These are phyloP conservation scores for Heliconius hewitsoni DNA, from an alignment of 1,140 invertebrate genomes.

Conservation along the genomic window DNA sequence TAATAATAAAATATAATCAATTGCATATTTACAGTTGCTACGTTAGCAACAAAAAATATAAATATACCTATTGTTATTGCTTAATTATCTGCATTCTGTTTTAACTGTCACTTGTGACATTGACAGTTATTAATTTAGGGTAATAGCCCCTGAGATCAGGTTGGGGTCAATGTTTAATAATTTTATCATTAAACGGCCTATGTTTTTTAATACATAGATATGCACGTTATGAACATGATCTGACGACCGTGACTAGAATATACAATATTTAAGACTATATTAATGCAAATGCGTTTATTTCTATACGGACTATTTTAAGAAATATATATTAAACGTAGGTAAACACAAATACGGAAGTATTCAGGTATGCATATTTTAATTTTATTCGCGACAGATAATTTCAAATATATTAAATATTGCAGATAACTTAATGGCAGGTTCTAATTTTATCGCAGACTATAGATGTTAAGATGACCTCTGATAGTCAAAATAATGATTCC, in stretches of 20 bases:
- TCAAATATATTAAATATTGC: not conserved
- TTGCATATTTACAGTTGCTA: not conserved
- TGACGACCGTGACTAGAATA: not conserved
- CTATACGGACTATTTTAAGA: not conserved
- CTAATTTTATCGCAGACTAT: not conserved
- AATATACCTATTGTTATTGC: not conserved
- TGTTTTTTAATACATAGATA: not conserved
- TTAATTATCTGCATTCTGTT: not conserved
- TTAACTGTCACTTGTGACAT: conserved; percentile 26
- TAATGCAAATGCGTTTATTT: not conserved
- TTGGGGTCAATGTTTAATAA: conserved; percentile 25
- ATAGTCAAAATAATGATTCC: not conserved
- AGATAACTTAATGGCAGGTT: not conserved
- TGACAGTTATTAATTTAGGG: conserved; percentile 43
- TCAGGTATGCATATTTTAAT: not conserved
- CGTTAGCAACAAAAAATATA: not conserved
- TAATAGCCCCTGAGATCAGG: conserved; percentile 30
- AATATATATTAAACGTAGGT: not conserved
- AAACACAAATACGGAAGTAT: not conserved
- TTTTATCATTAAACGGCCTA: conserved; percentile 23
- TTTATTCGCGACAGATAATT: not conserved
- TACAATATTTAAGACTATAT: not conserved
- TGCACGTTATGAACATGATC: not conserved
- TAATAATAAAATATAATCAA: not conserved
- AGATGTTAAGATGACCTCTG: not conserved